Conservation (phyloP, 2,113 vertebrate genomes). For the Menura novaehollandiae region DNA sequence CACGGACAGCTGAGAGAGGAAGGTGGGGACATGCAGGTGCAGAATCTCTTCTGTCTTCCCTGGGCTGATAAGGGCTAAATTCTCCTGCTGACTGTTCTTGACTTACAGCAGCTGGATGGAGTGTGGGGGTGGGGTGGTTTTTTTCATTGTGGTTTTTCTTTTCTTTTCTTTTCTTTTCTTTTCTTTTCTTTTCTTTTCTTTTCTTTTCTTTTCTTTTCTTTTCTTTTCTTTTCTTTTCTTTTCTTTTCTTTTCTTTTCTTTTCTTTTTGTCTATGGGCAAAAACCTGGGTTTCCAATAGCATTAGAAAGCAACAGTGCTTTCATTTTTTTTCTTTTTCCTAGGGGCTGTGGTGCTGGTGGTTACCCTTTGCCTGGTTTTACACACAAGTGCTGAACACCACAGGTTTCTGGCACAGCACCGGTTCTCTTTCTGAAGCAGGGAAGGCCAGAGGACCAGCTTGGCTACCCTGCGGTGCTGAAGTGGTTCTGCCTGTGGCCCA, state of each 20-base stretch:
- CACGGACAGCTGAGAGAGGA: no score
- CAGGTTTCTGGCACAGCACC: neutral
- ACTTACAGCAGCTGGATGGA: neutral
- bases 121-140: no score
- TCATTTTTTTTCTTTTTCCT: accelerated
- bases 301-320: neutral
- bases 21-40: neutral
- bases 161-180: neutral
- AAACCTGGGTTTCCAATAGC: neutral
- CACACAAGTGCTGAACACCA: neutral
- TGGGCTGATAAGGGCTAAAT: neutral
- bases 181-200: neutral
- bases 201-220: neutral
- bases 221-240: accelerated
- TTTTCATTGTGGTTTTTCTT: neutral
- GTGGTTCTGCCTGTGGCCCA: neutral
- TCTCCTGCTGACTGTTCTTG: neutral
- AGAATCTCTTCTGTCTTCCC: neutral
- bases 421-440: neutral
- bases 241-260: neutral
- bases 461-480: neutral
- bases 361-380: neutral
- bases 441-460: neutral
- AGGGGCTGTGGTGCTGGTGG: neutral
- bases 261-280: no score